Conservation (phyloP, 2,797 vertebrate species). For the Halcyon chelicuti region DNA sequence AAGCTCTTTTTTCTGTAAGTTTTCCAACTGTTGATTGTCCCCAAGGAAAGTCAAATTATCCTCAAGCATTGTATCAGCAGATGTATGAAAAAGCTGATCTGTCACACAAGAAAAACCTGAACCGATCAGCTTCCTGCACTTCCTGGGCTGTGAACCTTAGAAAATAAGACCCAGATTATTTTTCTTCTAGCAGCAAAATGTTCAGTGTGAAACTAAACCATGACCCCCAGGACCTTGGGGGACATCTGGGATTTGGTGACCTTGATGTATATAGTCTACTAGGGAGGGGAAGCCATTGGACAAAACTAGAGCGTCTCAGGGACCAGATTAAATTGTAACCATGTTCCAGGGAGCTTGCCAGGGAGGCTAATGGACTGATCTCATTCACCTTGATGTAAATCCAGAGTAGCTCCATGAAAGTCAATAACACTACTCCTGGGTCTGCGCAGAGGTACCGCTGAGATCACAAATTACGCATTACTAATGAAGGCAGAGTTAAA, state of each 20-base stretch:
- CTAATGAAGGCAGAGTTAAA: not conserved
- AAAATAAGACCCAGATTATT: slow-evolving; percentile 36
- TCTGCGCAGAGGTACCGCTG: not conserved
- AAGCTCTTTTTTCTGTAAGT: slow-evolving; percentile 47
- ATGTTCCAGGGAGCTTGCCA: slow-evolving; percentile 64
- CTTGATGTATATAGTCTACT: not conserved
- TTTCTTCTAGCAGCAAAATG: not conserved
- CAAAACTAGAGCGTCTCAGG: not conserved
- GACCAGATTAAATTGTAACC: slow-evolving; percentile 62
- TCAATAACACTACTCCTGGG: slow-evolving; percentile 35
- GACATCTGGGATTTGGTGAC: slow-evolving; percentile 32
- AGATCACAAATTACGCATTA: slow-evolving; percentile 23
- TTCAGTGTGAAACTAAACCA: not conserved
- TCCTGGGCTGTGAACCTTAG: not conserved
- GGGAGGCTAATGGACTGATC: slow-evolving; percentile 55
- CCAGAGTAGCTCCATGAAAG: slow-evolving; percentile 39
- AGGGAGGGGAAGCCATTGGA: slow-evolving; percentile 24
- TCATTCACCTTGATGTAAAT: slow-evolving; percentile 73
- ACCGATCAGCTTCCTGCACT: slow-evolving; percentile 16
- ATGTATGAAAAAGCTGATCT: slow-evolving; percentile 42
- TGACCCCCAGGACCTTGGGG: not conserved
- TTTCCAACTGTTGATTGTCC: slow-evolving; percentile 68
- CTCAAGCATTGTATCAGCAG: slow-evolving; percentile 42
- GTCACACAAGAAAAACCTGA: slow-evolving; percentile 18
- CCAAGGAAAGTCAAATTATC: slow-evolving; percentile 63